These are phyloP conservation scores for Oopsacas minuta DNA, from an alignment of 37 sponge, comb jelly and placozoan species.

Conservation along the genomic window DNA sequence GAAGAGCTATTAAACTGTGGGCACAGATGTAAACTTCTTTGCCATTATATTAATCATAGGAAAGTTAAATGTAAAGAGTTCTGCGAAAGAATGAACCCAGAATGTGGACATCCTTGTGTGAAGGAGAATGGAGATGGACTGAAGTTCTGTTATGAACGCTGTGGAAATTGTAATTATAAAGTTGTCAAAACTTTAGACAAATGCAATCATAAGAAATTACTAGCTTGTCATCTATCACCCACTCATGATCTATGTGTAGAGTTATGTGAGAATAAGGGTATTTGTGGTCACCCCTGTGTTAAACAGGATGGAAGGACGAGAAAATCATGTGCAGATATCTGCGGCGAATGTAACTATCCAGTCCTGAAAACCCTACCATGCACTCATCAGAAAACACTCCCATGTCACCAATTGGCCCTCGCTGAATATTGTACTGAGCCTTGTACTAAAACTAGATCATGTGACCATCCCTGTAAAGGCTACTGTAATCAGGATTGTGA, in stretches of 20 bases:
- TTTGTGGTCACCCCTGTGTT: slow-evolving; percentile 53
- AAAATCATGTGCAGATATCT: slow-evolving; percentile 40
- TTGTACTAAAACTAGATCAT: slow-evolving; percentile 30
- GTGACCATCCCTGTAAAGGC: slow-evolving; percentile 73
- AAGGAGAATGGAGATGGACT: background rate
- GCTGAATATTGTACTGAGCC: slow-evolving; percentile 43
- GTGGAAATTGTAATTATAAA: slow-evolving; percentile 32
- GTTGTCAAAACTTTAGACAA: slow-evolving; percentile 26
- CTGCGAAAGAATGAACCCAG: background rate
- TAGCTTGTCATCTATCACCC: slow-evolving; percentile 29
- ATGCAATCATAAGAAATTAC: slow-evolving; percentile 37
- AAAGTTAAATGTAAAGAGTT: background rate
- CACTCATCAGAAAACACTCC: slow-evolving; percentile 40
- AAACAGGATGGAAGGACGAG: background rate
- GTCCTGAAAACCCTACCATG: slow-evolving; percentile 23
- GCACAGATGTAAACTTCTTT: background rate
- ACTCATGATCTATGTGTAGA: slow-evolving; percentile 20
- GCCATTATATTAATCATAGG: background rate
- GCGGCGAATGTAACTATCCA: slow-evolving; percentile 33
- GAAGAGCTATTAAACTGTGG: background rate
- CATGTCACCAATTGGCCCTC: slow-evolving; percentile 50
- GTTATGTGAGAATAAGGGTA: slow-evolving; percentile 25
- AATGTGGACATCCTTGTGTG: background rate
- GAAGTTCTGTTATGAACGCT: slow-evolving; percentile 27
- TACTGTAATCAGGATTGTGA: slow-evolving; percentile 75